Evolutionary conservation across 2,113 vertebrate species (phyloP), one percentile per base, ranked within the genome.

Genomic region (Lampris megalopsis): DNA sequence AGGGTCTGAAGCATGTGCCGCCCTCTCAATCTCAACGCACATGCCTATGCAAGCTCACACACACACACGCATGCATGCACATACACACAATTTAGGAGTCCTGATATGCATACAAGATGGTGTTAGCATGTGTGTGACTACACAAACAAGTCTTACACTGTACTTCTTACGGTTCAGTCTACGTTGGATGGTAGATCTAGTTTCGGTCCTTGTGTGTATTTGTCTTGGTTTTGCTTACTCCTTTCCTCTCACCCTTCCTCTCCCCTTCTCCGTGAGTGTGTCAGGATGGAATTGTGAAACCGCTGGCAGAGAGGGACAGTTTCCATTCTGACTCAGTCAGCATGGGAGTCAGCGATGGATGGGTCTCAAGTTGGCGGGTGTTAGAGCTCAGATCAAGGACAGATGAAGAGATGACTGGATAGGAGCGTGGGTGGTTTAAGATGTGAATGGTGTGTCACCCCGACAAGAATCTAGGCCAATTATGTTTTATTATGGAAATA

Each of bases 291-390:
- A 77, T 58, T 81, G 67, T 86, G 77, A 89, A 92, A 76, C 81
- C 57, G 68, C 86, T 90, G 88, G 86, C 85, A 84, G 72, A 78
- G 41, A 82, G 1, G 1, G 48, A 43, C 74, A 36, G 54, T 89
- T 91, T 91, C 88, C 88, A 84, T 60, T 86, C 62, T 84, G 86
- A 84, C 77, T 86, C 80, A 84, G 77, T 77, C 63, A 41, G 50
- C 13, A 6, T 24, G 63, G 36, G 41, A 24, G n/a, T 37, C 6
- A 45, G 59, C 8, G 64, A 75, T 47, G 63, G 57, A 66, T 10
- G 7, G 45, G 36, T 43, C 63, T 71, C 61, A 73, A 58, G 71
- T 63, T 5, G 50, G 41, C 71, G 60, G 42, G 47, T 41, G 38
- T 24, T 54, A 63, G 71, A 75, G 65, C 71, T 40, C 47, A 9